A percentile compares a stretch with the other conserved stretches of the same genome.
Evolutionary conservation across 1,140 invertebrate genomes (phyloP).

Genomic region (Oryctes rhinoceros): DNA sequence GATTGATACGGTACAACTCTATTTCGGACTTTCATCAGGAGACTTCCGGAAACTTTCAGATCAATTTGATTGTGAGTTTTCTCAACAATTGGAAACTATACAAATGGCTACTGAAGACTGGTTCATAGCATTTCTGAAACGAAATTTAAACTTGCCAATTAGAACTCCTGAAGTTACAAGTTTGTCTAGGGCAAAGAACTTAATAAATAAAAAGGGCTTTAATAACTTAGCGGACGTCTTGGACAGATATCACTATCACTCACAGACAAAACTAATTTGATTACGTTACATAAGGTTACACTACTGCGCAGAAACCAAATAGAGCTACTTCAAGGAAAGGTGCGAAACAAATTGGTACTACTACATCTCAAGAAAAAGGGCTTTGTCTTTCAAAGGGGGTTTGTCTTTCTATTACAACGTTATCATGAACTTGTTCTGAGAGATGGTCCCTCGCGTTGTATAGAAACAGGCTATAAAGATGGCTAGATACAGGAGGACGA

Average conservation of each 20-base stretch:
- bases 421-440: constrained; percentile 42
- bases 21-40: constrained; percentile 13
- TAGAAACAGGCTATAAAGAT: constrained; percentile 43
- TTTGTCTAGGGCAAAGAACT: not conserved
- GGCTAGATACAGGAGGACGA: constrained; percentile 47
- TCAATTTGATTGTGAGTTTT: constrained; percentile 19
- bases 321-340: constrained; percentile 57
- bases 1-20: not conserved
- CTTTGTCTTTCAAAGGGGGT: constrained; percentile 58
- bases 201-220: not conserved
- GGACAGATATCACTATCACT: constrained; percentile 38
- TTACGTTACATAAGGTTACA: constrained; percentile 61
- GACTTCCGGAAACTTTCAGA: constrained; percentile 32
- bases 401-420: constrained; percentile 48
- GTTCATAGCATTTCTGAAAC: not conserved
- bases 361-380: constrained; percentile 62
- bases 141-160: constrained; percentile 12
- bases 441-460: constrained; percentile 44
- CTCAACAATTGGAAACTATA: not conserved
- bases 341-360: constrained; percentile 42
- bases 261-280: constrained; percentile 51
- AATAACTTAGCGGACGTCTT: constrained; percentile 12
- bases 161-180: constrained; percentile 21
- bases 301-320: constrained; percentile 60
- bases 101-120: constrained; percentile 12